Evolutionary conservation across 2,113 vertebrate species (phyloP), one percentile per base, ranked within the genome.

Genomic region (Himantopus leucocephalus): DNA sequence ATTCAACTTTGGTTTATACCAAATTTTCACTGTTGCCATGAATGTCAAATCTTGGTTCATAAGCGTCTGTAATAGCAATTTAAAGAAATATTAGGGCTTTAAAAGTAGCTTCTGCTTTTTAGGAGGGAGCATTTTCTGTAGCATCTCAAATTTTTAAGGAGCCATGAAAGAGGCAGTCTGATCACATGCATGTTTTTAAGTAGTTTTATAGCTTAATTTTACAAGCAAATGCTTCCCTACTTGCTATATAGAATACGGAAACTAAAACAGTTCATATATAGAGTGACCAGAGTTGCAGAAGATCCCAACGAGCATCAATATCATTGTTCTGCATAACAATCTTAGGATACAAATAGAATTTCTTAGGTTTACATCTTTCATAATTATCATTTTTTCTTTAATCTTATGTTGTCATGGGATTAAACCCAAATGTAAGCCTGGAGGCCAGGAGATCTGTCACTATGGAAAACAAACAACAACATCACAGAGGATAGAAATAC

Each of bases 1-100:
- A 21, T 76, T 45, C 56, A 5, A 29, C 76, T 82, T 88, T 30
- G 7, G 2, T 48, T 92, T 45, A 9, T 27, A 70, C 10, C 22
- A 41, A 26, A 53, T 52, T 73, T 27, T 85, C 8, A 14, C 10
- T 30, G 10, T 64, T 79, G 14, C 9, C 5, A 8, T 3, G 7
- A 12, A 29, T 39, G 14, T 62, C 3, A 10, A 20, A 20, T 20
- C 18, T 48, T 37, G 39, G 1, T 10, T 66, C 1, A 0, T 34
- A 55, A 55, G 2, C 16, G 23, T 20, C 35, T 43, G 12, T 55
- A 43, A 67, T 2, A 55, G 1, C 3, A 48, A 5, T 58, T 47
- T 63, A 43, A 58, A 89, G 6, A 52, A 89, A 52, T n/a, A 43
- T 26, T 19, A 23, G 5, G 6, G 1, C 2, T 90, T 91, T 79